Conservation (phyloP, 2,888 invertebrate genomes). For the Antheraea assamensis region DNA sequence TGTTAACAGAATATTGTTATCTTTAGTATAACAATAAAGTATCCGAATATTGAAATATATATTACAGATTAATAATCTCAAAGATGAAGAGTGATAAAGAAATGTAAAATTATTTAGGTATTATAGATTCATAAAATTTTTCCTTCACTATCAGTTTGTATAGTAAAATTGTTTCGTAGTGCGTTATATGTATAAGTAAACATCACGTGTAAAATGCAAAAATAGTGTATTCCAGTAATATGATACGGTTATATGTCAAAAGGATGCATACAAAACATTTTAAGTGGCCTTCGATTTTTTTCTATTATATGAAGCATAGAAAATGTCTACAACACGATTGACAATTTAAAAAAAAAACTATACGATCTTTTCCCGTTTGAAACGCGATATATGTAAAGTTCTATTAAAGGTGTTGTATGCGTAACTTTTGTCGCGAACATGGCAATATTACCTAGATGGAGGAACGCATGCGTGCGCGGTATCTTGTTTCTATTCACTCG, state of each 20-base stretch:
- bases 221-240: too few relatives aligned
- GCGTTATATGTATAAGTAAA: not conserved
- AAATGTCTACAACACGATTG: too few relatives aligned
- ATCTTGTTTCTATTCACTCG: constrained; percentile 43
- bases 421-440: constrained; percentile 27
- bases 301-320: too few relatives aligned
- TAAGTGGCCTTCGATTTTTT: too few relatives aligned
- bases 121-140: too few relatives aligned
- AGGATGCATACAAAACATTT: too few relatives aligned
- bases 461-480: constrained; percentile 48
- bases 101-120: too few relatives aligned
- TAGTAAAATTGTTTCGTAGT: not conserved
- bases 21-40: not conserved
- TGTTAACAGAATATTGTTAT: not conserved
- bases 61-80: not conserved
- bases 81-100: too few relatives aligned
- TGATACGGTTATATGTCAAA: too few relatives aligned
- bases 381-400: too few relatives aligned
- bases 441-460: constrained; percentile 48
- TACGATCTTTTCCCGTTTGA: too few relatives aligned
- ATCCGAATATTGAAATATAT: not conserved
- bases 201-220: not conserved
- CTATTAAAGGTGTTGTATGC: not conserved
- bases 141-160: not conserved
- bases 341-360: too few relatives aligned